These are phyloP conservation scores for Paraplagusia blochii DNA, from an alignment of 2,113 vertebrate genomes.

Conservation along the genomic window DNA sequence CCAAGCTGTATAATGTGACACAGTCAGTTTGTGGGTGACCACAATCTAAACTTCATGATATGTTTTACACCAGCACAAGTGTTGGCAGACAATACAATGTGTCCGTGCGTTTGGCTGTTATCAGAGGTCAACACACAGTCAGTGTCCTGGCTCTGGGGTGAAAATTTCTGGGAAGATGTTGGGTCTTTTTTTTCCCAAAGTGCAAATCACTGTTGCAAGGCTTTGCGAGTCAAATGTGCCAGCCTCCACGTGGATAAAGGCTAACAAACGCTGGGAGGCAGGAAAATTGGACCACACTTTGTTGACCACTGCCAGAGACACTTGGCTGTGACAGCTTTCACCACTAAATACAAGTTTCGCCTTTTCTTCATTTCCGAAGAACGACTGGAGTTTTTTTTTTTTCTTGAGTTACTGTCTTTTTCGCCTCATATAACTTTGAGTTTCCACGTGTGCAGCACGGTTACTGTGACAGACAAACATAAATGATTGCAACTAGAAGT, in stretches of 20 bases:
- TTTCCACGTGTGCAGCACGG: constrained; percentile 38
- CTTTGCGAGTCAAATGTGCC: constrained; percentile 15
- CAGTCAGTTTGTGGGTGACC: too few species aligned
- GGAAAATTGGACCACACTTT: constrained; percentile 28
- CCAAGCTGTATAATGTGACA: too few species aligned
- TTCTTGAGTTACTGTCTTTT: constrained; percentile 28
- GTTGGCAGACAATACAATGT: not conserved
- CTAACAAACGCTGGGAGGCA: constrained; percentile 24
- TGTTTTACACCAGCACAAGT: not conserved
- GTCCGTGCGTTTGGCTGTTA: too few species aligned
- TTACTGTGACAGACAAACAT: constrained; percentile 6
- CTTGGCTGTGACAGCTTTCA: constrained; percentile 59
- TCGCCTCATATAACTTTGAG: constrained; percentile 24
- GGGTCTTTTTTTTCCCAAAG: constrained; percentile 2
- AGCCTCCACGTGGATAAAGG: constrained; percentile 52
- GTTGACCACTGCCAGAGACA: constrained; percentile 36
- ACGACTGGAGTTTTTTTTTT: constrained; percentile 20
- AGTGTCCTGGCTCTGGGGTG: not conserved
- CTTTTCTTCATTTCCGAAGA: constrained; percentile 20
- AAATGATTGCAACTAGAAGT: constrained; percentile 27
- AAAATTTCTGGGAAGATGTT: not conserved
- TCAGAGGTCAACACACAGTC: not conserved
- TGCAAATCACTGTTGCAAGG: not conserved
- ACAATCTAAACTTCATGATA: too few species aligned
- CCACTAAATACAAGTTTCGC: constrained; percentile 66